These are phyloP conservation scores for Tinea trinotella DNA, from an alignment of 2,888 invertebrate genomes.

Conservation along the genomic window DNA sequence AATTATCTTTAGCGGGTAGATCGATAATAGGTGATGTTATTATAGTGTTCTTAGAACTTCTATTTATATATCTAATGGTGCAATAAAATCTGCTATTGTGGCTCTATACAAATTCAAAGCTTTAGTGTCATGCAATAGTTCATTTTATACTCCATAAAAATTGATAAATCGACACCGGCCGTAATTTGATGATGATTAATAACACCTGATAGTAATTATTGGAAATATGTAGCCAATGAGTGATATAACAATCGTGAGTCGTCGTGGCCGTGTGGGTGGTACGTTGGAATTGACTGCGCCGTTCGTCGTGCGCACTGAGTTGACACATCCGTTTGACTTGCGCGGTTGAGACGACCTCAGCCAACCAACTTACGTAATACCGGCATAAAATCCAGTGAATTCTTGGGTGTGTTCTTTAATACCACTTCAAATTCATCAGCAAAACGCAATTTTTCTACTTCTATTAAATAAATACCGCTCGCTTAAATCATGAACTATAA, in stretches of 20 bases:
- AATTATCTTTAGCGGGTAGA: no score
- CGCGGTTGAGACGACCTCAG: slow-evolving; percentile 67
- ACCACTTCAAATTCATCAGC: slow-evolving; percentile 23
- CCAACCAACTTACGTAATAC: slow-evolving; percentile 60
- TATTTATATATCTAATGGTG: no score
- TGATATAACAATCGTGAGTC: background rate
- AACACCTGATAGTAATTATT: background rate
- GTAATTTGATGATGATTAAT: slow-evolving; percentile 4
- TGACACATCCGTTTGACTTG: slow-evolving; percentile 66
- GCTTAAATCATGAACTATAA: slow-evolving; percentile 33
- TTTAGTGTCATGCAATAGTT: background rate
- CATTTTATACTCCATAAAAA: background rate
- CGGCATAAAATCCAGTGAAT: slow-evolving; percentile 48
- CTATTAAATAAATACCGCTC: background rate
- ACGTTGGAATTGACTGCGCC: slow-evolving; percentile 23
- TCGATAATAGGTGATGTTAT: no score
- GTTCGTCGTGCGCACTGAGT: slow-evolving; percentile 49
- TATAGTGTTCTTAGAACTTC: no score
- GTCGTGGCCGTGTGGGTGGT: background rate
- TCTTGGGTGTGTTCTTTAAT: slow-evolving; percentile 63
- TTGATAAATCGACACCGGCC: background rate
- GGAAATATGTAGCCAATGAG: background rate
- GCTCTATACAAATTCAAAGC: no score
- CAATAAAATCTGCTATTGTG: no score
- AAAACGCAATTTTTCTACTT: background rate